Base-by-base conservation (phyloP, 2,113 vertebrate genomes). In the Eira barbara region DNA sequence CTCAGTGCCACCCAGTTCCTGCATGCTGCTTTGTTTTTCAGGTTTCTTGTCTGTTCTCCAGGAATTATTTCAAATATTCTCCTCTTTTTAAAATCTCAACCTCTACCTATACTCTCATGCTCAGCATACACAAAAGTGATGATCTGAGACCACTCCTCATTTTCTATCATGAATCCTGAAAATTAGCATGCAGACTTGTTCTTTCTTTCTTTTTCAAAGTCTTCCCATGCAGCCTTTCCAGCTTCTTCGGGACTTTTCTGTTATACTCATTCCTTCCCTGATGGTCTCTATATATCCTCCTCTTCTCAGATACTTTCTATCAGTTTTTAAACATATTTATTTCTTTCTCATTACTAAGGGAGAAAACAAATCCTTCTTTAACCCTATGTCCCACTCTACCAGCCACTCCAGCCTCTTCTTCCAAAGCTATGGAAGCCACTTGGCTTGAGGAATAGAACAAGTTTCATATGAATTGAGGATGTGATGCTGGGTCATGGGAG, bases 301-400 rank as follows among this genome's bases (percentile, higher is more conserved):
- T 15, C 42, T 47, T 34, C 29, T n/a, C 21, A 39, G 17, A 10
- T 20, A n/a, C 11, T 85, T 79, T 45, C 36, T 47, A 39, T 82
- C 4, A 47, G 14, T 4, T 29, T 85, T 89, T 85, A 76, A 88
- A 79, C 10, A 36, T 81, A n/a, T 81, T 69, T 57, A 6, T 82
- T 34, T 86, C 4, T 95, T 92, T 65, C 12, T 7, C 29, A 39
- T 17, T 14, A 82, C 39, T 87, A 63, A 76, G 88, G 92, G 91
- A 71, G n/a, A 34, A 71, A 84, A 86, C 4, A 78, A 47, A 73
- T 20, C 6, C 20, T 71, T 84, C 25, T 49, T 90, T 52, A 85
- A 81, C 18, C 14, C 2, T 15, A 1, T 55, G 25, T 67, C 6
- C 61, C 27, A 10, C 74, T 96, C n/a, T 55, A 23, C 6, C 1